A percentile compares a stretch with the other conserved stretches of the same genome.
Conservation (phyloP, 2,888 invertebrate species). For the Chrysolina haemoptera region DNA sequence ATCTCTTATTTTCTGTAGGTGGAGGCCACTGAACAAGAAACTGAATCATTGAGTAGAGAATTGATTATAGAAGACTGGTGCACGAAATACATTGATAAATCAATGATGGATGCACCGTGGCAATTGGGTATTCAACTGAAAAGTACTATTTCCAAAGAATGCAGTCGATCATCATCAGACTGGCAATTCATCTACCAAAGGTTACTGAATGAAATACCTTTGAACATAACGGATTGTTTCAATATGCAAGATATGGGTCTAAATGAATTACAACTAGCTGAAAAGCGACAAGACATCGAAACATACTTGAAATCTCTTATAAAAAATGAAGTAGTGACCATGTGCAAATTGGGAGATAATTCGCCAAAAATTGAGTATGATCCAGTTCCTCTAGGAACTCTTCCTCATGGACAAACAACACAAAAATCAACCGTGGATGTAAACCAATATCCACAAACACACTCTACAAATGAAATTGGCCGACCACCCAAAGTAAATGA, state of each 20-base stretch:
- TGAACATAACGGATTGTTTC: neutral
- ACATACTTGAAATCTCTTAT: neutral
- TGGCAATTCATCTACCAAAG: too few relatives aligned
- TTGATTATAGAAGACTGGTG: neutral
- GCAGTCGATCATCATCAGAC: too few relatives aligned
- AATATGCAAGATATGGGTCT: neutral
- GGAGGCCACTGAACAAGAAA: neutral
- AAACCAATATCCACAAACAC: neutral
- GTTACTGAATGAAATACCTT: neutral
- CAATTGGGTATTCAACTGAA: neutral
- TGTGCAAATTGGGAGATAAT: neutral
- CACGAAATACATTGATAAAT: neutral
- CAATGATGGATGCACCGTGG: neutral
- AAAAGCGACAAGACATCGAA: neutral
- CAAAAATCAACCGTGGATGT: neutral
- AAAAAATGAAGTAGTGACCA: neutral
- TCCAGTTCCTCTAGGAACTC: too few relatives aligned
- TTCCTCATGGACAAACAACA: neutral
- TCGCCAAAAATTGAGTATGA: too few relatives aligned
- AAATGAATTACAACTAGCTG: neutral
- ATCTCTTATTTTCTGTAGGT: neutral
- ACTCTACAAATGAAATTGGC: neutral
- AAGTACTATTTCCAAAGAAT: neutral
- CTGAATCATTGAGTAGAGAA: neutral
- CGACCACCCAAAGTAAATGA: neutral